Evolutionary conservation across 2,888 invertebrate genomes (phyloP).

Genomic region (Clepsis dumicolana): DNA sequence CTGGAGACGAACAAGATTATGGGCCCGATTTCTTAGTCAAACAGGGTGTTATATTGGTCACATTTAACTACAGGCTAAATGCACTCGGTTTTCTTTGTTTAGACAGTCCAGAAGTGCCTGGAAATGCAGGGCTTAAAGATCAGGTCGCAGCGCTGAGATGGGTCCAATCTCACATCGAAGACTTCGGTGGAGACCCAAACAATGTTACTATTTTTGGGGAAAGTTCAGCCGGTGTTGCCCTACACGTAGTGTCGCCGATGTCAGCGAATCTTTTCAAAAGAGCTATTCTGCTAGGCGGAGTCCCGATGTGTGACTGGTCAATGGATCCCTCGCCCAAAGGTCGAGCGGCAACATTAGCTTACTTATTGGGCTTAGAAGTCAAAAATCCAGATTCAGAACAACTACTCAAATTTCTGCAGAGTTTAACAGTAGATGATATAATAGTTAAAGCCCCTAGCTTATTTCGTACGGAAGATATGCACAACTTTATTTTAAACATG

Average conservation of each 20-base stretch:
- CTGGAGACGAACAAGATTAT: constrained; percentile 64
- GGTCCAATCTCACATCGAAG: constrained; percentile 69
- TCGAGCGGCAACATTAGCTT: constrained; percentile 54
- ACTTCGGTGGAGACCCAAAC: constrained; percentile 73
- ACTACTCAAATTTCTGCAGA: constrained; percentile 30
- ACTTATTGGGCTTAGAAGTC: constrained; percentile 12
- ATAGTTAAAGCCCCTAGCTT: constrained; percentile 12
- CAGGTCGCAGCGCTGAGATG: constrained; percentile 75
- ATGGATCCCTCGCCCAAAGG: constrained; percentile 78
- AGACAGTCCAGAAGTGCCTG: constrained; percentile 72
- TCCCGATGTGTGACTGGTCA: constrained; percentile 85
- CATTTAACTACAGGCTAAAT: constrained; percentile 74
- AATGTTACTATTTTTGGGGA: constrained; percentile 79
- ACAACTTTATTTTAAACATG: constrained; percentile 4
- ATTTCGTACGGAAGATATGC: constrained; percentile 1
- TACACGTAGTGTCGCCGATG: constrained; percentile 76
- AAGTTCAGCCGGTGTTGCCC: constrained; percentile 70
- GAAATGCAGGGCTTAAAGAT: constrained; percentile 80
- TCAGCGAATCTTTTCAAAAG: constrained; percentile 71
- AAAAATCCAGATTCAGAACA: constrained; percentile 23
- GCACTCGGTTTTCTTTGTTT: constrained; percentile 72
- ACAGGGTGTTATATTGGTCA: constrained; percentile 70
- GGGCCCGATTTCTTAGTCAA: constrained; percentile 73
- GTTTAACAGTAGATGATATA: constrained; percentile 20
- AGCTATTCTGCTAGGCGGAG: constrained; percentile 90